A percentile compares a stretch with the other conserved stretches of the same genome.
Conservation (phyloP, 2,113 vertebrate genomes). For the Thinocorus orbignyianus region DNA sequence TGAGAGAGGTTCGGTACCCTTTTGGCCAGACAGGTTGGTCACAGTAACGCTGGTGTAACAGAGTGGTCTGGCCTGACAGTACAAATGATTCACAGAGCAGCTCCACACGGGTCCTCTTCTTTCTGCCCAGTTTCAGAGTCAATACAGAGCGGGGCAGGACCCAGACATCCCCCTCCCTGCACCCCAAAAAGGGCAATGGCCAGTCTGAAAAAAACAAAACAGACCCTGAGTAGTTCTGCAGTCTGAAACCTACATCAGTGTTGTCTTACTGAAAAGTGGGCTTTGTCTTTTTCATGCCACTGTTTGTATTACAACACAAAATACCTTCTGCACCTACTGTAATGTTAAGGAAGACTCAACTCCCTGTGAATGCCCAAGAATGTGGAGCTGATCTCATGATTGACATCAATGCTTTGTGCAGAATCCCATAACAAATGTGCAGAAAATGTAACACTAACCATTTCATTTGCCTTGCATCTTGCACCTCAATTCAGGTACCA, state of each 20-base stretch:
- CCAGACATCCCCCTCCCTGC: background rate
- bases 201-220: background rate
- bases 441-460: background rate
- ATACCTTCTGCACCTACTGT: background rate
- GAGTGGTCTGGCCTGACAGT: background rate
- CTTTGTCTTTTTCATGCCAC: background rate
- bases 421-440: background rate
- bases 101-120: background rate
- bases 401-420: background rate
- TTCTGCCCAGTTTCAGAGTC: background rate
- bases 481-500: background rate
- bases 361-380: background rate
- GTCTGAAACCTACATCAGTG: background rate
- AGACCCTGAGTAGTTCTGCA: background rate
- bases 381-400: background rate
- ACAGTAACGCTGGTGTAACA: background rate
- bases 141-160: background rate
- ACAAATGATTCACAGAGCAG: background rate
- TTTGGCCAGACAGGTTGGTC: background rate
- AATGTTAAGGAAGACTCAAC: background rate
- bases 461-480: background rate
- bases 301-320: background rate
- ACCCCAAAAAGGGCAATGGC: background rate
- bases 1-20: background rate
- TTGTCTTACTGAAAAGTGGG: rapidly evolving